These are phyloP conservation scores for Arenaria interpres DNA, from an alignment of 2,113 vertebrate species.

Conservation along the genomic window DNA sequence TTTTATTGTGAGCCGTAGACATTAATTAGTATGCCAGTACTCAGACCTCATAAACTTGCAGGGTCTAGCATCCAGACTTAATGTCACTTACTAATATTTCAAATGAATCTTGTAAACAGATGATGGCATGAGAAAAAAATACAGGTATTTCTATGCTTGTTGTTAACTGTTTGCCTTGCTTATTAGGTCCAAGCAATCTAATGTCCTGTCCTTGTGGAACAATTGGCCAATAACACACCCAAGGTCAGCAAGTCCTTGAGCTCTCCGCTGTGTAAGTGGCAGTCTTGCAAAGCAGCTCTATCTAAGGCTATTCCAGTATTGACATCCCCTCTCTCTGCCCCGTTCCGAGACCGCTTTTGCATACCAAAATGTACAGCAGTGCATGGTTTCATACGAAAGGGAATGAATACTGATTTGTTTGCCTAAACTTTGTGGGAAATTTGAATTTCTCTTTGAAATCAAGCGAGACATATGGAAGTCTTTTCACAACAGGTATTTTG, in stretches of 20 bases:
- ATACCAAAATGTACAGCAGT: background rate
- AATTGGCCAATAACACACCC: background rate
- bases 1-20: background rate
- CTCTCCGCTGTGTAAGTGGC: background rate
- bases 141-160: background rate
- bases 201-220: background rate
- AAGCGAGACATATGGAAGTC: background rate
- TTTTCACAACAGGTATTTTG: background rate
- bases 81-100: constrained; percentile 2
- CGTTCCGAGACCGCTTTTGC: background rate
- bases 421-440: background rate
- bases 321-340: background rate
- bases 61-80: background rate
- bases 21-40: background rate
- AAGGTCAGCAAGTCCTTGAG: constrained; percentile 56
- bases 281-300: background rate
- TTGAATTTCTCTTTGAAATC: background rate
- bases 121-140: background rate
- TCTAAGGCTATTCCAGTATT: background rate
- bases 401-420: background rate
- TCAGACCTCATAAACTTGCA: background rate
- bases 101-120: constrained; percentile 28
- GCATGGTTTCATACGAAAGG: background rate
- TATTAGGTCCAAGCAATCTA: background rate
- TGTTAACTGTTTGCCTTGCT: background rate